Evolutionary conservation across 2,888 invertebrate genomes (phyloP).

Genomic region (Diaperis boleti): DNA sequence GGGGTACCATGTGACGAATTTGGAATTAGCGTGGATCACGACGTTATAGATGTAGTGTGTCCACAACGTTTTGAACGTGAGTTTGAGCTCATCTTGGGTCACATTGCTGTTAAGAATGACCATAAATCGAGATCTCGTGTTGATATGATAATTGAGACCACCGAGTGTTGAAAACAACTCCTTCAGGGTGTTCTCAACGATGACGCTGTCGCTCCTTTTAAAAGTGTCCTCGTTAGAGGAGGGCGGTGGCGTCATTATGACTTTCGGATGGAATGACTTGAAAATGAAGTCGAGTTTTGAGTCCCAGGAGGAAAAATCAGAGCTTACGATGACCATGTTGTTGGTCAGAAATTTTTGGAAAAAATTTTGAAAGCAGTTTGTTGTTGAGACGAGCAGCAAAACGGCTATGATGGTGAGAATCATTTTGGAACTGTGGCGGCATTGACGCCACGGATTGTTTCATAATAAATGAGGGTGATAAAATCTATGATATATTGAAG

Average conservation of each 20-base stretch:
- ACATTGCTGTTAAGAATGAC: background rate
- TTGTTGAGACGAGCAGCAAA: no score
- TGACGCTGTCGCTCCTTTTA: background rate
- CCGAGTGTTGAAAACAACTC: no score
- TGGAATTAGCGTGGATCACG: conserved; percentile 2
- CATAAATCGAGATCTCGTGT: background rate
- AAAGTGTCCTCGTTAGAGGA: background rate
- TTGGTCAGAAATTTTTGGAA: background rate
- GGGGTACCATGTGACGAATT: conserved; percentile 23
- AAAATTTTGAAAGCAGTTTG: background rate
- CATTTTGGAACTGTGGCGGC: no score
- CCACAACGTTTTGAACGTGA: conserved; percentile 6
- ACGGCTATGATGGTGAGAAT: no score
- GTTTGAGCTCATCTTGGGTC: conserved; percentile 3
- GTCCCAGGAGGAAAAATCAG: background rate
- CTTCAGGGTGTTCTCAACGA: background rate
- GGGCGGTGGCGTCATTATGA: background rate
- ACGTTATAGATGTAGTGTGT: conserved; percentile 7
- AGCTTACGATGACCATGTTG: background rate
- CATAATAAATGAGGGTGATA: no score
- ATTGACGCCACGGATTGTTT: no score
- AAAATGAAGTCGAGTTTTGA: background rate
- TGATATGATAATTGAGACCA: background rate
- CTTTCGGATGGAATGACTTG: background rate
- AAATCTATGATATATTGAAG: no score